Evolutionary conservation across 2,797 vertebrate species (phyloP).

Genomic region (Nannoperca australis): DNA sequence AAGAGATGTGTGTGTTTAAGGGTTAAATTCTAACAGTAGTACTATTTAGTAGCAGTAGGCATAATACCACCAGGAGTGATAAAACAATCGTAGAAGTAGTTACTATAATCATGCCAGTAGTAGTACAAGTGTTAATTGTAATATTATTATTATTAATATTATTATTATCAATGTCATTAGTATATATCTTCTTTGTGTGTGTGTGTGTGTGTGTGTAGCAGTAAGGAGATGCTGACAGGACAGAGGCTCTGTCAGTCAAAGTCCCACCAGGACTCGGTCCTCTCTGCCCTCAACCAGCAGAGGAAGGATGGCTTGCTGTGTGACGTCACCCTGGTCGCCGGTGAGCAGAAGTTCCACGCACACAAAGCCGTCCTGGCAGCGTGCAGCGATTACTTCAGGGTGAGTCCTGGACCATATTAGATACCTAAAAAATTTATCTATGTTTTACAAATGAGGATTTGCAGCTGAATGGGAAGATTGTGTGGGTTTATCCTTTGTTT

Average conservation of each 20-base stretch:
- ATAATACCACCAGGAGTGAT: not conserved
- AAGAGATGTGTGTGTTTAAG: not conserved
- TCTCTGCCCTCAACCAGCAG: constrained; percentile 96
- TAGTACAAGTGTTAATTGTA: not conserved
- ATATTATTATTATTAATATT: not conserved
- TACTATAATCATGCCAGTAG: not conserved
- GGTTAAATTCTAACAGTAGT: constrained; percentile 2
- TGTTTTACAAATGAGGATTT: not conserved
- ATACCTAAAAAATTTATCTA: not conserved
- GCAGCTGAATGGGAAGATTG: not conserved
- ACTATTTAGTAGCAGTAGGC: not conserved
- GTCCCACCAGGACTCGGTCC: constrained; percentile 94
- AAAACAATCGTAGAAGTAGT: not conserved
- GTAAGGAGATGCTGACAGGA: constrained; percentile 97
- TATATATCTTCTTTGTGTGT: constrained; percentile 29
- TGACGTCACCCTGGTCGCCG: constrained; percentile 95
- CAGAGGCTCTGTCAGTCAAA: constrained; percentile 97
- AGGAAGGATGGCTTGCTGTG: constrained; percentile 95
- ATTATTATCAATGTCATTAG: not conserved
- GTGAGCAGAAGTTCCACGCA: constrained; percentile 96
- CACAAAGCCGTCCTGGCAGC: constrained; percentile 97
- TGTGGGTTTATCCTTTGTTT: not conserved
- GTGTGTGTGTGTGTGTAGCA: constrained; percentile 71
- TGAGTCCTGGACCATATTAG: constrained; percentile 79
- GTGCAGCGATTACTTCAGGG: constrained; percentile 98